These are phyloP conservation scores for Jacana jacana DNA, from an alignment of 2,113 vertebrate species.

Conservation along the genomic window DNA sequence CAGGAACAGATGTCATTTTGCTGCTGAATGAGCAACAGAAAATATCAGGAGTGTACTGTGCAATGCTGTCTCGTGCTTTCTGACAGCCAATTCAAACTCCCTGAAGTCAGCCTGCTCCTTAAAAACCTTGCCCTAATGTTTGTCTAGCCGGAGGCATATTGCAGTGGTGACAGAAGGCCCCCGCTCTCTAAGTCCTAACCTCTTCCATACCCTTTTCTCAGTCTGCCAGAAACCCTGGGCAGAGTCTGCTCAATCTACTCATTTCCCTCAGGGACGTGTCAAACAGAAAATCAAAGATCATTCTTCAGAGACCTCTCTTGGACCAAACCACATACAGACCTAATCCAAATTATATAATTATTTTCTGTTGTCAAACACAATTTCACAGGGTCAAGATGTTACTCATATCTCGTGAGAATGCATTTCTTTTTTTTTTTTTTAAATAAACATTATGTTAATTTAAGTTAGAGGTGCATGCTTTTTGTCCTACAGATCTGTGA, in stretches of 20 bases:
- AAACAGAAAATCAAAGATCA: neutral
- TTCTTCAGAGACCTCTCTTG: neutral
- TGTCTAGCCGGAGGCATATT: neutral
- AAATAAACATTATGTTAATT: neutral
- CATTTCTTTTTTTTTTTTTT: neutral
- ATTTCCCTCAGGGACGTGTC: neutral
- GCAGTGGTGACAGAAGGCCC: neutral
- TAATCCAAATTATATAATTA: neutral
- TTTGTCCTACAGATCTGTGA: neutral
- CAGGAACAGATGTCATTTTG: constrained; percentile 33
- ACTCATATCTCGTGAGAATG: neutral
- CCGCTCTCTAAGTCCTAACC: neutral
- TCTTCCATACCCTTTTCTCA: neutral
- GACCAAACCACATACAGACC: neutral
- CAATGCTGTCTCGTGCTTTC: neutral
- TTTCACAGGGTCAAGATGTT: neutral
- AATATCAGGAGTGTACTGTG: neutral
- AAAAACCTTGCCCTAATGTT: neutral
- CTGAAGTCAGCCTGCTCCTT: neutral
- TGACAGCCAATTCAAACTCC: neutral
- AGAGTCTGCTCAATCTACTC: neutral
- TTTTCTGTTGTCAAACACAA: neutral
- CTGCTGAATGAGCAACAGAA: constrained; percentile 20
- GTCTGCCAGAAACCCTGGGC: neutral
- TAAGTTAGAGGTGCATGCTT: neutral